Evolutionary conservation across 2,113 vertebrate species (phyloP), one percentile per base, ranked within the genome.

Genomic region (Athene cunicularia): DNA sequence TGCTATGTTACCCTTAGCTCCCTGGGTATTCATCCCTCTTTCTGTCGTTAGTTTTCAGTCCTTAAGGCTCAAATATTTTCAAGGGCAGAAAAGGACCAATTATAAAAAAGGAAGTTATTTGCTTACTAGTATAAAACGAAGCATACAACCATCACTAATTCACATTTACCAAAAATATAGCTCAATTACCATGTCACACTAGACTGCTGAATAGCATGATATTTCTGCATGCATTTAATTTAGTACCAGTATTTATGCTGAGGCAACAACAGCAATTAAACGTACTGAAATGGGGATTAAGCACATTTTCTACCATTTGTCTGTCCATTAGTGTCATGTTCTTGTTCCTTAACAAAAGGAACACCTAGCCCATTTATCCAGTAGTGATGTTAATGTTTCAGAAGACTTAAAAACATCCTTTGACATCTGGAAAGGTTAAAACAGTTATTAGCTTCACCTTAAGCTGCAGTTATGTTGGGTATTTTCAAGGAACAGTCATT

Each of bases 1-100:
- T 97, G 93, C 84, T 79, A 15, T 85, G 82, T 33, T 86, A 86
- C 94, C 95, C 93, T 97, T 67, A 84, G 82, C 79, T 98, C 89
- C 84, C 79, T 74, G 35, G 94, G 53, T 76, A 63, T 79, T 70
- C 71, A 80, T 94, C 43, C 39, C 81, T 96, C 97, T 96, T 86
- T 62, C 88, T 96, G 81, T 93, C 52, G 2, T 55, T 62, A 23
- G 50, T 27, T 88, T 90, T 74, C 81, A 79, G 50, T 92, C 94
- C 96, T 94, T 55, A 41, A 97, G 93, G 88, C 87, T 92, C 91
- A 58, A 81, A 84, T 58, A 93, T 79, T 81, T 97, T 68, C 93
- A 96, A 96, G 94, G 86, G 73, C 92, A 92, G 70, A 76, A 88
- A 87, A 22, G 19, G 72, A 80, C 53, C 94, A 95, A 90, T 94